A percentile compares a stretch with the other conserved stretches of the same genome.
Conservation (phyloP, 2,797 vertebrate genomes). For the Cirrhinus mrigala region DNA sequence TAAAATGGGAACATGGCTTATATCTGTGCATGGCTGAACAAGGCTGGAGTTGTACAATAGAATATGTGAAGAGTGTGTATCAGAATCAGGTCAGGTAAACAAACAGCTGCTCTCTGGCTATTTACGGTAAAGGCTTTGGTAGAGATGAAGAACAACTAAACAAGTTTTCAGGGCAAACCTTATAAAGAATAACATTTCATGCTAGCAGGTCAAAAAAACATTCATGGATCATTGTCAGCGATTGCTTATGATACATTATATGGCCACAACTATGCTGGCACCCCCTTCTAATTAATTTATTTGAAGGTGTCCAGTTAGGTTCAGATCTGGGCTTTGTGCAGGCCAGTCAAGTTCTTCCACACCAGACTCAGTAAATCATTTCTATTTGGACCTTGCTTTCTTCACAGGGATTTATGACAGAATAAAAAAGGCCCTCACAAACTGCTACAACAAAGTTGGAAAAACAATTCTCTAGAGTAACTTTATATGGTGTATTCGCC, state of each 20-base stretch:
- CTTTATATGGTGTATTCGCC: neutral
- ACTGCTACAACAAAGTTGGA: neutral
- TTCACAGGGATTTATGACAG: neutral
- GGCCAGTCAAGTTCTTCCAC: neutral
- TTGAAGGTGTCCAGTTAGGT: neutral
- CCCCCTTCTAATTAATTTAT: neutral
- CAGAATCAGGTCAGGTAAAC: conserved; percentile 52
- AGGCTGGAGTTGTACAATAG: neutral
- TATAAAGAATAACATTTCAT: conserved; percentile 27
- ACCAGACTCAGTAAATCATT: neutral
- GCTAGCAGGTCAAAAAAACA: conserved; percentile 35
- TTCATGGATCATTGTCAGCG: conserved; percentile 41
- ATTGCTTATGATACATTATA: conserved; percentile 20
- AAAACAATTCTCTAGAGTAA: neutral
- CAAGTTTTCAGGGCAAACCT: conserved; percentile 49
- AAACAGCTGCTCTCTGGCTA: conserved; percentile 43
- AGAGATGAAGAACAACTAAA: conserved; percentile 38
- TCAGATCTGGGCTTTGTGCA: neutral
- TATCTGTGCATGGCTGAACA: neutral
- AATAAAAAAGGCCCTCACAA: neutral
- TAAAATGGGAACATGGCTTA: neutral
- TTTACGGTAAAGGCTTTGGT: conserved; percentile 13
- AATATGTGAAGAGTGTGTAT: conserved; percentile 14
- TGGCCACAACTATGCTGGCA: conserved; percentile 1
- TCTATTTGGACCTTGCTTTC: neutral